These are phyloP conservation scores for Lordiphosa mommai DNA, from an alignment of 1,140 invertebrate species.

Conservation along the genomic window DNA sequence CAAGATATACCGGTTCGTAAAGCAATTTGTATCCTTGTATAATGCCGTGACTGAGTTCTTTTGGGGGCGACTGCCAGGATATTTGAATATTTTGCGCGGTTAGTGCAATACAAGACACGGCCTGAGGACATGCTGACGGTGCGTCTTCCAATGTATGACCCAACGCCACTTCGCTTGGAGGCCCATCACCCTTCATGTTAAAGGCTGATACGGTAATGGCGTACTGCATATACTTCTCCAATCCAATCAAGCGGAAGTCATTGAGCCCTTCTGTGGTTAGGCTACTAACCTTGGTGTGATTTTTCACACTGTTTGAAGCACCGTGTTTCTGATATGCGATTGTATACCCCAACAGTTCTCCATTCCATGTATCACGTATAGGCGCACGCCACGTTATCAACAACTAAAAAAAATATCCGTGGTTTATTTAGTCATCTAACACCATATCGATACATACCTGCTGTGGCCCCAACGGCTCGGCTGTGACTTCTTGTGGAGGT, in stretches of 20 bases:
- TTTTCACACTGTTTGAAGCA: slow-evolving; percentile 75
- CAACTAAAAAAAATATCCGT: slow-evolving; percentile 70
- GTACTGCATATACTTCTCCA: slow-evolving; percentile 90
- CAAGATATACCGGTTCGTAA: slow-evolving; percentile 84
- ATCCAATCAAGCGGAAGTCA: slow-evolving; percentile 83
- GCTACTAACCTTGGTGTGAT: slow-evolving; percentile 81
- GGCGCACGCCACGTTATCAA: slow-evolving; percentile 90
- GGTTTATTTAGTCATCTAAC: background rate
- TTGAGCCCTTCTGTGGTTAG: slow-evolving; percentile 80
- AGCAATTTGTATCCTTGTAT: slow-evolving; percentile 90
- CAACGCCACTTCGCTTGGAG: slow-evolving; percentile 84
- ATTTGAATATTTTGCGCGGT: slow-evolving; percentile 88
- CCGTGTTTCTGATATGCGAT: slow-evolving; percentile 83
- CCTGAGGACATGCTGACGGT: slow-evolving; percentile 85
- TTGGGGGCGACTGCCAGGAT: slow-evolving; percentile 87
- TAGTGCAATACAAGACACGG: slow-evolving; percentile 84
- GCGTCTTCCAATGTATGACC: slow-evolving; percentile 90
- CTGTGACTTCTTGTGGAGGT: slow-evolving; percentile 87
- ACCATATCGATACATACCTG: slow-evolving; percentile 74
- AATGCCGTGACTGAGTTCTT: slow-evolving; percentile 85
- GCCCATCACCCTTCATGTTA: slow-evolving; percentile 89
- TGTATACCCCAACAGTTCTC: slow-evolving; percentile 89
- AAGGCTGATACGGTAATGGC: slow-evolving; percentile 89
- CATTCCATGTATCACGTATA: slow-evolving; percentile 88
- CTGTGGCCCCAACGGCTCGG: slow-evolving; percentile 87